Conservation (phyloP, 2,113 vertebrate species). For the Cyprinodon brontotheroides region DNA sequence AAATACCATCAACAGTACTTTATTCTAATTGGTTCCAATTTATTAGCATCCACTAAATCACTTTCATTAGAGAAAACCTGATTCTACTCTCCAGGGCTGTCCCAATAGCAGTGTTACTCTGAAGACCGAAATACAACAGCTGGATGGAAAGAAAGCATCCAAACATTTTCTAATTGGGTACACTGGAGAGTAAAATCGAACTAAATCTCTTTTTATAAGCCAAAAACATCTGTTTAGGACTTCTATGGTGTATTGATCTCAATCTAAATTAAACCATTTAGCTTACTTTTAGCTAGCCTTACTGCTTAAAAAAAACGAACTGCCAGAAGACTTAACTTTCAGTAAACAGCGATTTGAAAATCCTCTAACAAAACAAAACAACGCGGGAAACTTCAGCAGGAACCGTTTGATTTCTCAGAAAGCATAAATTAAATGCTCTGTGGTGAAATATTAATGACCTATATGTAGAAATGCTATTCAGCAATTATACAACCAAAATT, state of each 20-base stretch:
- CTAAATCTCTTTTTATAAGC: conserved; percentile 12
- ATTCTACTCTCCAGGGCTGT: conserved; percentile 16
- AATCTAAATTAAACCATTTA: background rate
- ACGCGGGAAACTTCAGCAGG: background rate
- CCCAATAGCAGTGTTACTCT: conserved; percentile 31
- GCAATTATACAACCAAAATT: background rate
- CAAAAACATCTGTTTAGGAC: conserved; percentile 5
- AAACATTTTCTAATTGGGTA: conserved; percentile 29
- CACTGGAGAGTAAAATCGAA: conserved; percentile 23
- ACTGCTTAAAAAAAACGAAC: background rate
- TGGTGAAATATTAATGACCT: conserved; percentile 9
- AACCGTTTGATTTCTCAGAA: background rate
- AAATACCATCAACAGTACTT: conserved; percentile 13
- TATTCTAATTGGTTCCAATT: conserved; percentile 61
- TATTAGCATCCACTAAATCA: conserved; percentile 62
- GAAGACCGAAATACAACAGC: conserved; percentile 45
- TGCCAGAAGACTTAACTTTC: conserved; percentile 7
- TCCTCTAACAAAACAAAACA: no score
- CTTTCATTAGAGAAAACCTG: conserved; percentile 58
- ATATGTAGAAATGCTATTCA: conserved; percentile 16
- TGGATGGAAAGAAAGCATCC: conserved; percentile 37
- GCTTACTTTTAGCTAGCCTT: background rate
- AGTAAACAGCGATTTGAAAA: background rate
- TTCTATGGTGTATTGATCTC: background rate
- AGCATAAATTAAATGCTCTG: background rate